Conservation (phyloP, 2,113 vertebrate genomes). For the Calonectris borealis region DNA sequence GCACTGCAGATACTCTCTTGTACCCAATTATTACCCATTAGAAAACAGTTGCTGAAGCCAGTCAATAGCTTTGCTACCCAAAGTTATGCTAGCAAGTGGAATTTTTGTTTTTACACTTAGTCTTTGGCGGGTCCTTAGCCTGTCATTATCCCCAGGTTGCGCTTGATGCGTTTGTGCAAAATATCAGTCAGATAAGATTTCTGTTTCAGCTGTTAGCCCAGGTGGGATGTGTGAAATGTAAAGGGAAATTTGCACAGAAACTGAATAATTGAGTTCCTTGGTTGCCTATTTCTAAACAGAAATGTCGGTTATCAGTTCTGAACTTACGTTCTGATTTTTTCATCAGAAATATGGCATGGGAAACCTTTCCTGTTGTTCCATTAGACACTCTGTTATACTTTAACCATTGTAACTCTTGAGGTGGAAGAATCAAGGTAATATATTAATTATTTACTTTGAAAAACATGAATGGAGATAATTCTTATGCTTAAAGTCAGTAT, state of each 20-base stretch:
- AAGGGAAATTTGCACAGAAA: background rate
- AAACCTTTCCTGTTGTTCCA: background rate
- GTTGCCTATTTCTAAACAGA: background rate
- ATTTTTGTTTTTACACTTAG: background rate
- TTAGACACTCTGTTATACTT: background rate
- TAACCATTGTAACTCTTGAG: background rate
- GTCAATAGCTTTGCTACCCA: background rate
- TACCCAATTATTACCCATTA: background rate
- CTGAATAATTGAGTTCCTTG: background rate
- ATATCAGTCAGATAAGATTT: background rate
- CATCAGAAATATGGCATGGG: background rate
- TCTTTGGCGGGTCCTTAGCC: background rate
- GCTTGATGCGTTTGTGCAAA: background rate
- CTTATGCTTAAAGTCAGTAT: background rate
- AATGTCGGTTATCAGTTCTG: background rate
- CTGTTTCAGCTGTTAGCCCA: background rate
- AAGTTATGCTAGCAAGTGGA: background rate
- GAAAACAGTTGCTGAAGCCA: background rate
- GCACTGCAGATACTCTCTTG: background rate
- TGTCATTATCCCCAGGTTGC: background rate
- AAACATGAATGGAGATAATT: background rate
- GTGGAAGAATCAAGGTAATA: background rate
- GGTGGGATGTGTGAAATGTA: background rate
- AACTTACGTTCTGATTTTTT: background rate
- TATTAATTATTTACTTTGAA: slow-evolving; percentile 10